A percentile compares a stretch with the other conserved stretches of the same genome.
Conservation (phyloP, 2,888 invertebrate species). For the Athetis lepigone region DNA sequence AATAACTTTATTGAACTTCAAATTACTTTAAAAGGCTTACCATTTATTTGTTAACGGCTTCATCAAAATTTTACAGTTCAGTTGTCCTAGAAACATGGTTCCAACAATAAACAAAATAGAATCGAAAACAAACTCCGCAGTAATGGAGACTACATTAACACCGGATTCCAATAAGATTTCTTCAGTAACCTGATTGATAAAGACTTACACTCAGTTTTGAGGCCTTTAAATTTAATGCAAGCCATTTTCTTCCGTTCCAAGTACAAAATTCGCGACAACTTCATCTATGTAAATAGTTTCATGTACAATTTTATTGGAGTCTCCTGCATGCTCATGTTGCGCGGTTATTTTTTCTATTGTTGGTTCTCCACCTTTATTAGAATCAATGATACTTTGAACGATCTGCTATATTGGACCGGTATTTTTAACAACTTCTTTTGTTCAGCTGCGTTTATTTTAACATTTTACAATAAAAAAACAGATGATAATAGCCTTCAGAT, state of each 20-base stretch:
- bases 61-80: no score
- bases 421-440: background rate
- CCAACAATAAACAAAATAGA: no score
- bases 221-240: conserved; percentile 31
- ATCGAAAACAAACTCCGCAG: no score
- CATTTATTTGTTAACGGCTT: no score
- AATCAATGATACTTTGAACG: background rate
- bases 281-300: conserved; percentile 9
- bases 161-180: no score
- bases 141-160: no score
- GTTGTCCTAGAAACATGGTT: no score
- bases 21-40: no score
- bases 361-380: background rate
- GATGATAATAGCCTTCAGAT: no score
- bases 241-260: conserved; percentile 20
- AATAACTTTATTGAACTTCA: no score
- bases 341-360: background rate
- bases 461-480: no score
- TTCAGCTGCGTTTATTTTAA: conserved; percentile 18
- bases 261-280: conserved; percentile 16
- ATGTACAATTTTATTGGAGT: conserved; percentile 24
- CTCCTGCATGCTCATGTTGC: background rate
- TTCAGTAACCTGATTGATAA: conserved; percentile 13
- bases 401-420: background rate
- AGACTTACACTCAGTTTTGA: conserved; percentile 24